These are phyloP conservation scores for Xestobium rufovillosum DNA, from an alignment of 2,888 invertebrate genomes.

Conservation along the genomic window DNA sequence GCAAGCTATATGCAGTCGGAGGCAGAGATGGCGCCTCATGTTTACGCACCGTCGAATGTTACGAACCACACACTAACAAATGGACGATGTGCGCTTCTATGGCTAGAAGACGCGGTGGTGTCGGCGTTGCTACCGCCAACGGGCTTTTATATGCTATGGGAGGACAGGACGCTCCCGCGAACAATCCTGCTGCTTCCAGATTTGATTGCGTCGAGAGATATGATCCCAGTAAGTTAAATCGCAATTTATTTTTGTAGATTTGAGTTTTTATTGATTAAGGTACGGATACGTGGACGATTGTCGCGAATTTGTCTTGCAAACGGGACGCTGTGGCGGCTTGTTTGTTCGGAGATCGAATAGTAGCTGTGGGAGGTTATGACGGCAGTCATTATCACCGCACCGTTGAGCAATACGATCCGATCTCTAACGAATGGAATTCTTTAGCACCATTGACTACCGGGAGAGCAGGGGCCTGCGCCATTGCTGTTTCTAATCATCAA, in stretches of 20 bases:
- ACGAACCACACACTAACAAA: slow-evolving; percentile 64
- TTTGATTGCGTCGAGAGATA: slow-evolving; percentile 88
- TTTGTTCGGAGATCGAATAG: slow-evolving; percentile 71
- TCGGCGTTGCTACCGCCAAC: slow-evolving; percentile 80
- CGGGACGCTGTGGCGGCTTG: slow-evolving; percentile 87
- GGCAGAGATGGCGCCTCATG: slow-evolving; percentile 89
- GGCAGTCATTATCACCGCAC: slow-evolving; percentile 79
- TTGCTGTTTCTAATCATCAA: slow-evolving; percentile 45
- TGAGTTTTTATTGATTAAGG: slow-evolving; percentile 51
- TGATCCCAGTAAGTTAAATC: slow-evolving; percentile 50
- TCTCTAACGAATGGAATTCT: slow-evolving; percentile 70
- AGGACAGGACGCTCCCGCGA: slow-evolving; percentile 89
- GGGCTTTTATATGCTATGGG: slow-evolving; percentile 88
- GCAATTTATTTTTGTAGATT: neutral
- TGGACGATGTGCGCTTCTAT: slow-evolving; percentile 85
- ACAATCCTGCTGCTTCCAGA: slow-evolving; percentile 71
- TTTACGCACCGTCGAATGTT: slow-evolving; percentile 80
- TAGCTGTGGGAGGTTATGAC: slow-evolving; percentile 87
- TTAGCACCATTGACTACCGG: slow-evolving; percentile 73
- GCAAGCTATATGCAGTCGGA: slow-evolving; percentile 82
- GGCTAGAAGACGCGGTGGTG: slow-evolving; percentile 79
- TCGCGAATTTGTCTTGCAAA: slow-evolving; percentile 74
- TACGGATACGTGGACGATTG: slow-evolving; percentile 80
- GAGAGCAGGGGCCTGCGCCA: slow-evolving; percentile 83
- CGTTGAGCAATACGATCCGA: slow-evolving; percentile 86